A percentile compares a stretch with the other conserved stretches of the same genome.
These are phyloP conservation scores for Misgurnus mizolepis DNA, from an alignment of 2,113 vertebrate genomes.

Conservation along the genomic window DNA sequence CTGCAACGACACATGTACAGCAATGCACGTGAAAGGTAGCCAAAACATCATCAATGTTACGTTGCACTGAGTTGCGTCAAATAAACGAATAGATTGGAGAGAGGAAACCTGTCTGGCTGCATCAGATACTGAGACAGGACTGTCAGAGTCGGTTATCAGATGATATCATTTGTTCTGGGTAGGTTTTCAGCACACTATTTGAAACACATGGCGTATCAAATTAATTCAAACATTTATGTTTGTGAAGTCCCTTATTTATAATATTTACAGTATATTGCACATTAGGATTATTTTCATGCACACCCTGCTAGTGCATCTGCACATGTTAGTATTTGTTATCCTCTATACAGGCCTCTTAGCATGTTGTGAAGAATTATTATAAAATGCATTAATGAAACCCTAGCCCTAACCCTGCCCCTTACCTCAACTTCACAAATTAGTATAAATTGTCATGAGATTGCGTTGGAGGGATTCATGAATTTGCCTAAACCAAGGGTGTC, in stretches of 20 bases:
- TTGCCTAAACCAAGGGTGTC: too few species aligned
- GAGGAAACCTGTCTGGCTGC: conserved; percentile 37
- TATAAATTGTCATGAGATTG: too few species aligned
- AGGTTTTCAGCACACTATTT: not conserved
- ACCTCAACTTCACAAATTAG: too few species aligned
- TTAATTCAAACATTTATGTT: not conserved
- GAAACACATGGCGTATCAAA: not conserved
- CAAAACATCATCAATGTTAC: conserved; percentile 28
- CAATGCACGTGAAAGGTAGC: not conserved
- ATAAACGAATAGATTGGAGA: conserved; percentile 52
- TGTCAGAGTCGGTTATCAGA: conserved; percentile 45
- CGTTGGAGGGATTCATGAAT: too few species aligned
- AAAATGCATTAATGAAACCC: too few species aligned
- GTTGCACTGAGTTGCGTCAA: conserved; percentile 73
- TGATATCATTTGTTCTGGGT: conserved; percentile 11
- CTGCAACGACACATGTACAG: not conserved
- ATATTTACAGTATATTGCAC: not conserved
- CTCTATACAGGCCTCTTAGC: not conserved
- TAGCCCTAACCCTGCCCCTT: not conserved
- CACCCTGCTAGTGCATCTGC: too few species aligned
- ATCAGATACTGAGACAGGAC: conserved; percentile 36
- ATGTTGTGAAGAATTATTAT: not conserved
- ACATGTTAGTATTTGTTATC: not conserved
- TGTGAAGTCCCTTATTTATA: not conserved
- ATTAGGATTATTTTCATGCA: not conserved